These are phyloP conservation scores for Calonectris borealis DNA, from an alignment of 2,113 vertebrate species.

Conservation along the genomic window DNA sequence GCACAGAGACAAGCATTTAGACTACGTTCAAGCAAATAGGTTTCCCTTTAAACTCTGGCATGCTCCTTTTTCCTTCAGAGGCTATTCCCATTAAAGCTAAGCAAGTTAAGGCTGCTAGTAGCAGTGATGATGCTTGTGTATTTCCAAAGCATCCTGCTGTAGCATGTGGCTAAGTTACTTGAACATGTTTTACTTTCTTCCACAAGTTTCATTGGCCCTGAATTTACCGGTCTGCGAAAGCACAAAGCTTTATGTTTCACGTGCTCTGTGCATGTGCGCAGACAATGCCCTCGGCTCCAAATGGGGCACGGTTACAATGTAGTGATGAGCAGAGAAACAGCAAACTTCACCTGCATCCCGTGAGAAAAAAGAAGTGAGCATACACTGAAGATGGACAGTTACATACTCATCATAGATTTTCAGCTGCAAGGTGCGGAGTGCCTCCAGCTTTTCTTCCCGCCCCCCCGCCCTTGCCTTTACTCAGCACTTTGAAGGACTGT, in stretches of 20 bases:
- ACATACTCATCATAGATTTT: neutral
- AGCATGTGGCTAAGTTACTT: neutral
- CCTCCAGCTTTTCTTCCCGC: neutral
- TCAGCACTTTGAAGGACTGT: neutral
- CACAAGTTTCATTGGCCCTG: neutral
- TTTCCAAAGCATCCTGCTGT: neutral
- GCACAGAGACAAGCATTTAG: neutral
- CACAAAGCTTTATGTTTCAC: neutral
- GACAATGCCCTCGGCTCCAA: neutral
- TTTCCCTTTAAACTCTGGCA: neutral
- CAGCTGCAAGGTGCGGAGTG: neutral
- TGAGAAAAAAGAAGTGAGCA: neutral
- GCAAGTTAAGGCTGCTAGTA: neutral
- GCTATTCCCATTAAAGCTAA: neutral
- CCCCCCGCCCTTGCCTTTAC: neutral
- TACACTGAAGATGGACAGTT: neutral
- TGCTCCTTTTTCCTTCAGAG: neutral
- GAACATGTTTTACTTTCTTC: neutral
- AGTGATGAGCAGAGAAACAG: neutral
- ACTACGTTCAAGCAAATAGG: fast-evolving
- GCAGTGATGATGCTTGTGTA: neutral
- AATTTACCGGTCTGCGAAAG: neutral
- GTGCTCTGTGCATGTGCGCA: too few relatives aligned
- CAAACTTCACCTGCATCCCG: neutral
- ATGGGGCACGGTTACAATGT: neutral